Base-by-base conservation (phyloP, 2,888 invertebrate species). In the Octonoba sinensis region DNA sequence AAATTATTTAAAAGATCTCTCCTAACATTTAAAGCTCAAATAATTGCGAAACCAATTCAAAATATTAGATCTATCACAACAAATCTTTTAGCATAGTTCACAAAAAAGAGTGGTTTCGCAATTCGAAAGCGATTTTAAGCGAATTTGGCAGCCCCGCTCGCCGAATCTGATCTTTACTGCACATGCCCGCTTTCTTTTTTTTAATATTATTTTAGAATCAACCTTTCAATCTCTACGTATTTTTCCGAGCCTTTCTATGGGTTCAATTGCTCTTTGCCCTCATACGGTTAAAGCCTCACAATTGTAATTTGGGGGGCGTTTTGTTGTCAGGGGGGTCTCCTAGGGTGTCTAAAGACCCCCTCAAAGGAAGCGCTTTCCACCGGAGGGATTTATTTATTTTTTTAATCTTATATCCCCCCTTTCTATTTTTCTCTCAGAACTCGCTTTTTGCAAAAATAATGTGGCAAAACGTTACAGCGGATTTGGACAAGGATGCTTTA, bases 241-340 rank as follows among this genome's bases (percentile, higher is more conserved):
- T 75, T 74, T 75, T 67, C 75, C 36, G 73, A 65, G 47, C 76
- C 69, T 76, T 76, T 76, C 67, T 67, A 76, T 76, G 46, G 70
- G 70, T 64, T 77, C 76, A 77, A 77, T 77, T 77, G 70, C 76
- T 77, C 76, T 77, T 77, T 77, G 76, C 76, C 70, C 70, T 77
- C 76, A 62, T 56, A 70, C 76, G 70, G 76, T 62, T 70, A 70
- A 77, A 77, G 70, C 70, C 56, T 64, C 70, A 77, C 70, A 70
- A 77, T 77, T 69, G 70, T 77, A 77, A 77, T 70, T 77, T 77
- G 76, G 76, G 76, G 76, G 76, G 76, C 76, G 76, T 77, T 77
- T 77, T 64, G 76, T 77, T 77, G 76, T 77, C 24, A 62, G 76
- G 56, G 75, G 76, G 60, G 74, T 46, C 57, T 36, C 66, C n/a